Base-by-base conservation (phyloP, 2,797 vertebrate genomes). In the Sebastes hubbsi region DNA sequence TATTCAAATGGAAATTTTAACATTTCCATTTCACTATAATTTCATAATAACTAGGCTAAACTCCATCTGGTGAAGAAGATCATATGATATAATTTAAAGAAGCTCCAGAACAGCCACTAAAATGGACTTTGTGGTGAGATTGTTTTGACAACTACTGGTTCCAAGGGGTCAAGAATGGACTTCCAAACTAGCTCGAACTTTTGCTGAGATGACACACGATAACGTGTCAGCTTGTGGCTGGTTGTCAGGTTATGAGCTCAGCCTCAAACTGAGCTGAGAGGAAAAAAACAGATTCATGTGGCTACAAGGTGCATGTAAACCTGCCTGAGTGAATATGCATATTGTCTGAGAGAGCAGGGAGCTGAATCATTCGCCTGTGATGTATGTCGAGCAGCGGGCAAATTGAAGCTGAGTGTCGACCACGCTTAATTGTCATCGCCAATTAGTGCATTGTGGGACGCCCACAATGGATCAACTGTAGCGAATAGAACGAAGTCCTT, bases 371-470 rank as follows among this genome's bases (percentile, higher is more conserved):
- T 87, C 60, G 83, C 61, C 60, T 55, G 86, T 65, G 78, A 84
- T 92, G 90, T 86, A 87, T 84, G 92, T 94, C 75, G 89, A 92
- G 78, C 90, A 89, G 90, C 91, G 75, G 89, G 68, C 94, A 93
- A 97, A 96, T 97, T 95, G 95, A 96, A 96, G 96, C 95, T 95
- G 95, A 95, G 95, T 91, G 93, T 85, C 75, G 86, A 94, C 93
- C 94, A 88, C 88, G 93, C 96, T 95, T 97, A 93, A 98, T 98
- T 99, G 98, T 98, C 97, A 94, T 95, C 87, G 90, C 97, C 98
- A 99, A 99, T 99, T 98, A 99, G 97, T 94, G 96, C 96, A 96
- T 97, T 97, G 96, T 97, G 93, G 89, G 95, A 92, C 72, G 88
- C 81, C 92, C 95, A 98, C 97, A 99, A 99, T 97, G 96, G 97